phyloP scores from a whole-genome alignment of 2,113 vertebrate species.

The Lamprotornis superbus region DNA sequence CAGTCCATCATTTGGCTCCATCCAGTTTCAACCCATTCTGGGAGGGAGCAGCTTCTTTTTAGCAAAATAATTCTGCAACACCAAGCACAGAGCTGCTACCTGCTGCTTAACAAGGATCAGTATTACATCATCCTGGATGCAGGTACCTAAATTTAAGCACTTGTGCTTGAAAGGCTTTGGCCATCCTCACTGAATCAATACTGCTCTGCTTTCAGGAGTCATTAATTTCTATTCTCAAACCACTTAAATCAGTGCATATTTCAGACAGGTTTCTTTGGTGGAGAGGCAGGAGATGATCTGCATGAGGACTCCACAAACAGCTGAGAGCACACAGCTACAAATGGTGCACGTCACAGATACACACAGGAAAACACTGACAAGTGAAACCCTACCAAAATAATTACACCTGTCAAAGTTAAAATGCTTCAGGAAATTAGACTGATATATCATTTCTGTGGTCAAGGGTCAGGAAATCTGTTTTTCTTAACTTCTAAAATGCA shows the following conservation, averaged over 20 bases:
- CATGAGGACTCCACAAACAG: neutral
- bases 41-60: neutral
- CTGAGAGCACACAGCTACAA: neutral
- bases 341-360: fast-evolving
- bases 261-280: neutral
- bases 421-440: neutral
- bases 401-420: neutral
- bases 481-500: neutral
- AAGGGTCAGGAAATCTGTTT: neutral
- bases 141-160: slow-evolving; percentile 20
- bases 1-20: neutral
- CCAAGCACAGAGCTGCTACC: neutral
- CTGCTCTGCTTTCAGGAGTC: slow-evolving; percentile 25
- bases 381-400: neutral
- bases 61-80: neutral
- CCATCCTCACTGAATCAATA: slow-evolving; percentile 25
- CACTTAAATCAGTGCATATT: slow-evolving; percentile 28
- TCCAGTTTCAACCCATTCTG: neutral
- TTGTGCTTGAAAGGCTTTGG: slow-evolving; percentile 9
- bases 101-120: neutral
- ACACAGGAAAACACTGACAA: neutral
- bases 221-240: slow-evolving; percentile 18
- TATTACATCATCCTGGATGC: neutral
- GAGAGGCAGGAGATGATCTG: neutral
- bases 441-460: neutral